Base-by-base conservation (phyloP, 2,888 invertebrate species). In the Augochlorella aurata region DNA sequence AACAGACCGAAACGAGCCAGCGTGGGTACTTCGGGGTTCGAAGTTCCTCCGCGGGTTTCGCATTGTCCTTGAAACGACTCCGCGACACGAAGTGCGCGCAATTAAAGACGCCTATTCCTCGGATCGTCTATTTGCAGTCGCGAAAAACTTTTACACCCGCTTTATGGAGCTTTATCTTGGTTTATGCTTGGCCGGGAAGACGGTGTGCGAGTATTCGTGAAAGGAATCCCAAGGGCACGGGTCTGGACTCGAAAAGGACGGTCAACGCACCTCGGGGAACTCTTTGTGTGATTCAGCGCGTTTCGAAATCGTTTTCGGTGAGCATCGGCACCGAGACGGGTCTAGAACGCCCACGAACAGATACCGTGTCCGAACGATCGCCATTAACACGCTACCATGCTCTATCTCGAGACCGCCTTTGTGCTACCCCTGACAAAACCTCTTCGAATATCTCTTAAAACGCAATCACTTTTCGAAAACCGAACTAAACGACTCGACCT, bases 191-290 rank as follows among this genome's bases (percentile, higher is more conserved):
- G 29, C 21, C 54, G 70, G 70, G 73, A 77, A 67, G 77, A 69
- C 73, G 69, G 68, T 69, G 69, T 38, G 3, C 72, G 50, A 80
- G 82, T 79, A 83, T 83, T 83, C 84, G 78, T 47, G 85, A 84
- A 82, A 88, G 88, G 88, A 87, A 88, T 88, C 84, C 81, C 88
- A 88, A 88, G 88, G 88, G 79, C 88, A 77, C 29, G 10, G 58
- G 47, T 77, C 82, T 72, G 79, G 73, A 71, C 79, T 84, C 81
- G 83, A 83, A 89, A 88, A 88, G 88, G 88, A 89, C 89, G 89
- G 88, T 85, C 89, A 85, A 85, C 87, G 87, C 88, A 88, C 88
- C 49, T 78, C 65, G 66, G 69, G 38, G 45, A 68, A 81, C 83
- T 44, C 86, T 86, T 88, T 88, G 88, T 88, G 87, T 65, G 79